Evolutionary conservation across 2,888 invertebrate genomes (phyloP).

Genomic region (Biston betularia): DNA sequence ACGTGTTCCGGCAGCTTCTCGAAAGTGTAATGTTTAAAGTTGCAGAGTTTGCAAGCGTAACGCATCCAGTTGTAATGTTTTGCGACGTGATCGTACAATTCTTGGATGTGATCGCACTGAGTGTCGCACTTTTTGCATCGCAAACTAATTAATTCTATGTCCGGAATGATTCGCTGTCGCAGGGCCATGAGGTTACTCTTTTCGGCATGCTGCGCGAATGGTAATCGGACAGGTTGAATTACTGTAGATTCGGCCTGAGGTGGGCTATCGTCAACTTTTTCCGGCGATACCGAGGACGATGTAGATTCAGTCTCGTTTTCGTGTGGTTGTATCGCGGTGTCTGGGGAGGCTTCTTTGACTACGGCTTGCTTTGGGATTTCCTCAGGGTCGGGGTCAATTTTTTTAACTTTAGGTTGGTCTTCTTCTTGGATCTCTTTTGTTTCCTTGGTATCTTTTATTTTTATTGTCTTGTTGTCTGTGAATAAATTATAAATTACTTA

Average conservation of each 20-base stretch:
- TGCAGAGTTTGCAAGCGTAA: conserved; percentile 91
- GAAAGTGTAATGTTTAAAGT: conserved; percentile 88
- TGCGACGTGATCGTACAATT: conserved; percentile 88
- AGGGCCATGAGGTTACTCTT: conserved; percentile 74
- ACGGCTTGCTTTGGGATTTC: conserved; percentile 42
- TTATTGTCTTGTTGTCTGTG: conserved; percentile 55
- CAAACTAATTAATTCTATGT: conserved; percentile 73
- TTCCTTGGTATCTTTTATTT: conserved; percentile 36
- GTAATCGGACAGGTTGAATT: conserved; percentile 55
- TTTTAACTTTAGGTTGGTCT: conserved; percentile 33
- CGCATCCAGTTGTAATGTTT: conserved; percentile 90
- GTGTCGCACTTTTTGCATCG: conserved; percentile 84
- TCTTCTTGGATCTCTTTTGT: conserved; percentile 26
- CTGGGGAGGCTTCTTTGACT: conserved; percentile 52
- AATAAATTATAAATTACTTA: conserved; percentile 15
- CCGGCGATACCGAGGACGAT: conserved; percentile 52
- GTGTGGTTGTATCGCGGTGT: conserved; percentile 41
- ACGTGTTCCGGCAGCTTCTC: conserved; percentile 89
- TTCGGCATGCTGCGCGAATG: conserved; percentile 71
- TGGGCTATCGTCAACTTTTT: conserved; percentile 44
- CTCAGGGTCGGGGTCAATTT: conserved; percentile 43
- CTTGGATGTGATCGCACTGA: conserved; percentile 77
- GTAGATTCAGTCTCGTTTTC: conserved; percentile 55
- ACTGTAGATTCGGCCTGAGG: conserved; percentile 9
- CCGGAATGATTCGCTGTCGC: conserved; percentile 66